Percentiles rank a stretch among this genome's conserved stretches.
phyloP scores from a whole-genome alignment of 2,113 vertebrate species.

The Dasypus novemcinctus region DNA sequence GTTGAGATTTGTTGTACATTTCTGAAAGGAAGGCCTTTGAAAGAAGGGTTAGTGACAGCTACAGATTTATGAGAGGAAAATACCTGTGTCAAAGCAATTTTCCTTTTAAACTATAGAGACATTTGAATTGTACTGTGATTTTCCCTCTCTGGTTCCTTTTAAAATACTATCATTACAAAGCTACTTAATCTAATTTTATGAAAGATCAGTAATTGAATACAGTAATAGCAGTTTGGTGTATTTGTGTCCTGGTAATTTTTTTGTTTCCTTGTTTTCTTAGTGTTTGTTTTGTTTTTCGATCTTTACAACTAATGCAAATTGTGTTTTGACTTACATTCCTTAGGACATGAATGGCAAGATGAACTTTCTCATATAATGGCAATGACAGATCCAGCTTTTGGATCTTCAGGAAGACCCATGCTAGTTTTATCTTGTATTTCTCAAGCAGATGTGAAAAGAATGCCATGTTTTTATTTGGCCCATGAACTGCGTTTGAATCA shows the following conservation, averaged over 20 bases:
- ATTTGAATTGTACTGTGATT: background rate
- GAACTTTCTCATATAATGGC: slow-evolving; percentile 89
- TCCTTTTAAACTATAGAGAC: background rate
- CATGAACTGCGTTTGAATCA: slow-evolving; percentile 87
- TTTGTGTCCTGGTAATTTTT: slow-evolving; percentile 30
- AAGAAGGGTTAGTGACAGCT: background rate
- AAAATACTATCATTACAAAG: background rate
- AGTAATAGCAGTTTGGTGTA: background rate
- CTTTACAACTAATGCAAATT: background rate
- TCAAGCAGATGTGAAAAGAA: slow-evolving; percentile 80
- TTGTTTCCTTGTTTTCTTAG: background rate
- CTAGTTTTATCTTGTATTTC: slow-evolving; percentile 93
- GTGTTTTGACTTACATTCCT: slow-evolving; percentile 41
- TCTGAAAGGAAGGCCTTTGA: background rate
- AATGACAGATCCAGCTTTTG: slow-evolving; percentile 86
- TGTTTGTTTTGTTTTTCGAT: slow-evolving; percentile 30
- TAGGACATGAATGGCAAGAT: slow-evolving; percentile 84
- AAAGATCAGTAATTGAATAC: background rate
- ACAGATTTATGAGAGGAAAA: slow-evolving; percentile 6
- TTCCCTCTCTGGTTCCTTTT: background rate
- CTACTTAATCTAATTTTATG: slow-evolving; percentile 16
- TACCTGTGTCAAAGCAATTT: background rate
- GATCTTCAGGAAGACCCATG: slow-evolving; percentile 86
- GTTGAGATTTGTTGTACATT: background rate
- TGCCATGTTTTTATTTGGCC: slow-evolving; percentile 90